Evolutionary conservation across 2,113 vertebrate genomes (phyloP).

Genomic region (Percina caprodes): DNA sequence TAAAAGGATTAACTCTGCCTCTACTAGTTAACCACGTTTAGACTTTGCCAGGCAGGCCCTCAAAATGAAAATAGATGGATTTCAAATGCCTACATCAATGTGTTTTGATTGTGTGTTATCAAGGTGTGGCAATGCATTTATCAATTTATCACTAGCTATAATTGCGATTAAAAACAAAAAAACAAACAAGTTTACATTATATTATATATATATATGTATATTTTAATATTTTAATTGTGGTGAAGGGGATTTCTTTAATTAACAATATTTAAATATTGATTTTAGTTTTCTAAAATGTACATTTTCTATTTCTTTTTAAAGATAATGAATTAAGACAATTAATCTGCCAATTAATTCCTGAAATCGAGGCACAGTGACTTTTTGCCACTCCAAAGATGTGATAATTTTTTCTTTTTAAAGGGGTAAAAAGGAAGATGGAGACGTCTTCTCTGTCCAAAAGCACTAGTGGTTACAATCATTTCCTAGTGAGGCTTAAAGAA

Average conservation of each 20-base stretch:
- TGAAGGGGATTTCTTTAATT: background rate
- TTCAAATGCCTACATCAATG: conserved; percentile 76
- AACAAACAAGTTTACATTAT: conserved; percentile 2
- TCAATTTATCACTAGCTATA: conserved; percentile 44
- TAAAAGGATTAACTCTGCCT: conserved; percentile 89
- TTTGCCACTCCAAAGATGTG: background rate
- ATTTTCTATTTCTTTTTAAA: background rate
- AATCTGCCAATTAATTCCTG: background rate
- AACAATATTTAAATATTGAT: conserved; percentile 2
- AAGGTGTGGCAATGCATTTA: conserved; percentile 49
- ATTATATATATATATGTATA: too few relatives aligned
- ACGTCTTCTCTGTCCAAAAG: conserved; percentile 29
- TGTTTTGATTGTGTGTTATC: conserved; percentile 71
- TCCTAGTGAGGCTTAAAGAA: conserved; percentile 32
- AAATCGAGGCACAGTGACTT: background rate
- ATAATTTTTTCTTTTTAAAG: background rate
- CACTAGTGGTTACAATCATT: conserved; percentile 32
- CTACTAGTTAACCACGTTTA: conserved; percentile 86
- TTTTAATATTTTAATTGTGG: background rate
- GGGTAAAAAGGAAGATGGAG: conserved; percentile 1
- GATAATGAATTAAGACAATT: background rate
- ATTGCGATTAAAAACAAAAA: background rate
- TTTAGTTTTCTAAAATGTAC: background rate
- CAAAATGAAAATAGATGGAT: conserved; percentile 82
- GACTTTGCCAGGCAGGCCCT: conserved; percentile 83